These are phyloP conservation scores for Malthinus seriepunctatus DNA, from an alignment of 2,888 invertebrate species.

Conservation along the genomic window DNA sequence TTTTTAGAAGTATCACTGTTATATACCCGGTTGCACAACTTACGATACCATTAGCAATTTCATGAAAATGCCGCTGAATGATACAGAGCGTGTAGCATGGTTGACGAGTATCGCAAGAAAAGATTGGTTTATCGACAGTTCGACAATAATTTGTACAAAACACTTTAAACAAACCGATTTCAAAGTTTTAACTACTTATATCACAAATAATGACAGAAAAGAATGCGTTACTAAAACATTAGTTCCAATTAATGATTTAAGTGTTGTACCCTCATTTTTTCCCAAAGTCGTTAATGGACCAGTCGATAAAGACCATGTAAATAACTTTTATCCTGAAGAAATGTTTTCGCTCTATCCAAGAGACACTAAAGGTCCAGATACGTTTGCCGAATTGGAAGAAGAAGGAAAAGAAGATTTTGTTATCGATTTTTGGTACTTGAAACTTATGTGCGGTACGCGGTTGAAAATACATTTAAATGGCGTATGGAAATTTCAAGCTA, in stretches of 20 bases:
- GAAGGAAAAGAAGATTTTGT: conserved; percentile 18
- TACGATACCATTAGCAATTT: conserved; percentile 16
- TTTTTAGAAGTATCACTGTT: conserved; percentile 27
- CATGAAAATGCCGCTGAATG: conserved; percentile 10
- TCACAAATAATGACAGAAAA: background rate
- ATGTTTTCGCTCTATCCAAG: conserved; percentile 13
- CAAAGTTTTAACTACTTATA: background rate
- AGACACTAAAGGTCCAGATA: conserved; percentile 13
- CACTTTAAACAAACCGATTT: conserved; percentile 14
- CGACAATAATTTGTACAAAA: conserved; percentile 15
- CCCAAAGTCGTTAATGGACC: background rate
- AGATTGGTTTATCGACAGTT: conserved; percentile 18
- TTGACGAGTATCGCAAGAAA: conserved; percentile 12
- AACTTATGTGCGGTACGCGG: conserved; percentile 2
- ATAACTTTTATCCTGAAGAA: background rate
- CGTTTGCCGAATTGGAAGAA: conserved; percentile 21
- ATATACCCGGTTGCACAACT: conserved; percentile 22
- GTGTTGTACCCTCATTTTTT: background rate
- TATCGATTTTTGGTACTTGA: conserved; percentile 19
- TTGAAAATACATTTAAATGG: conserved; percentile 1
- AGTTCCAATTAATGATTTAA: background rate
- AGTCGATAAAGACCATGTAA: background rate
- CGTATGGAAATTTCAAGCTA: conserved; percentile 10
- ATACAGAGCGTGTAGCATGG: conserved; percentile 14
- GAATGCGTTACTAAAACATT: background rate